Evolutionary conservation across 2,888 invertebrate genomes (phyloP).

Genomic region (Dynastes grantii): DNA sequence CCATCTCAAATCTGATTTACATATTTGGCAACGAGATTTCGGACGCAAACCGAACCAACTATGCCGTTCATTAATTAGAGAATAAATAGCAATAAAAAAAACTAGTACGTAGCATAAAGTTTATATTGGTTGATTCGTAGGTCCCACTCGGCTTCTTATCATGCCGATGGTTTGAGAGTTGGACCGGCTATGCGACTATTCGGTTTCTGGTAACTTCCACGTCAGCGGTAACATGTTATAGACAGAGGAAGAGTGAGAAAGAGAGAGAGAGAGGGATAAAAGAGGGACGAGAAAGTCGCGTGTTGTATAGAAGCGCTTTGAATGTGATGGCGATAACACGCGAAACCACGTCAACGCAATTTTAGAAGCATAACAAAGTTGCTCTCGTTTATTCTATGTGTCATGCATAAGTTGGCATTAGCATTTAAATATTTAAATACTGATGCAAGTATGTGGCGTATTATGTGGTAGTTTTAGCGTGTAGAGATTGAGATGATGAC

Average conservation of each 20-base stretch:
- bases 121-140: not conserved
- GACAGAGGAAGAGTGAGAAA: not conserved
- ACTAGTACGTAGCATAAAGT: no score
- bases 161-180: not conserved
- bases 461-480: no score
- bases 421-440: no score
- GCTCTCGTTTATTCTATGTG: no score
- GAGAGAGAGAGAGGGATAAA: not conserved
- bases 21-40: no score
- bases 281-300: not conserved
- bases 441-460: no score
- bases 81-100: no score
- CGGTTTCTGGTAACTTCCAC: constrained; percentile 14
- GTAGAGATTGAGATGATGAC: no score
- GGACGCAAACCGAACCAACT: no score
- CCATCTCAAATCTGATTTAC: no score
- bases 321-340: not conserved
- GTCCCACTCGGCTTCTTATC: not conserved
- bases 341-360: not conserved
- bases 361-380: not conserved
- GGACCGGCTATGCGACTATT: not conserved
- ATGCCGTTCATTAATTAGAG: no score
- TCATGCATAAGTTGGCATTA: no score
- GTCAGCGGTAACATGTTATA: not conserved
- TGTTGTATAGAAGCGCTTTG: not conserved